phyloP scores from a whole-genome alignment of 2,888 invertebrate species.

The Ochropacha duplaris region DNA sequence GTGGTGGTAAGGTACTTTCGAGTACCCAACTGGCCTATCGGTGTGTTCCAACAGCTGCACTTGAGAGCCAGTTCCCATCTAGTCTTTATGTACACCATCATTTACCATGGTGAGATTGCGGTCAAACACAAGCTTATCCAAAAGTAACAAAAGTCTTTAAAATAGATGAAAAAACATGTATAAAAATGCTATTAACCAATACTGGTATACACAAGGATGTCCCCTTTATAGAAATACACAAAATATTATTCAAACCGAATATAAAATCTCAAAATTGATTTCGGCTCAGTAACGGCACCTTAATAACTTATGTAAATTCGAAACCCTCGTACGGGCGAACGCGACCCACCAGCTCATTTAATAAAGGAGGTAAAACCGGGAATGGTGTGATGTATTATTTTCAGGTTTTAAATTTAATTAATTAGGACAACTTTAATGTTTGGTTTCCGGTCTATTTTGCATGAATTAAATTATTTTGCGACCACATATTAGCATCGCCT shows the following conservation, averaged over 20 bases:
- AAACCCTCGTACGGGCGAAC: neutral
- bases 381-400: conserved; percentile 1
- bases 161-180: no score
- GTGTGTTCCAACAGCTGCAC: no score
- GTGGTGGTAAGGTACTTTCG: no score
- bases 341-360: neutral
- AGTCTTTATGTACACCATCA: no score
- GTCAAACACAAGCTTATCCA: no score
- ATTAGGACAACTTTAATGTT: conserved; percentile 1
- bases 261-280: neutral
- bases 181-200: no score
- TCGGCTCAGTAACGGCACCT: neutral
- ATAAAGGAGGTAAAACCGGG: neutral
- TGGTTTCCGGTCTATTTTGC: neutral
- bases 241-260: neutral
- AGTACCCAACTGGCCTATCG: no score
- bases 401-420: conserved; percentile 1
- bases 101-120: no score
- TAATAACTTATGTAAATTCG: conserved; percentile 9
- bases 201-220: no score
- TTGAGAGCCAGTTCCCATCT: no score
- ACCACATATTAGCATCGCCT: neutral
- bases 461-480: neutral
- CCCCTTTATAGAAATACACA: neutral
- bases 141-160: no score